phyloP scores from a whole-genome alignment of 2,113 vertebrate species.

The Antechinus stuartii region DNA sequence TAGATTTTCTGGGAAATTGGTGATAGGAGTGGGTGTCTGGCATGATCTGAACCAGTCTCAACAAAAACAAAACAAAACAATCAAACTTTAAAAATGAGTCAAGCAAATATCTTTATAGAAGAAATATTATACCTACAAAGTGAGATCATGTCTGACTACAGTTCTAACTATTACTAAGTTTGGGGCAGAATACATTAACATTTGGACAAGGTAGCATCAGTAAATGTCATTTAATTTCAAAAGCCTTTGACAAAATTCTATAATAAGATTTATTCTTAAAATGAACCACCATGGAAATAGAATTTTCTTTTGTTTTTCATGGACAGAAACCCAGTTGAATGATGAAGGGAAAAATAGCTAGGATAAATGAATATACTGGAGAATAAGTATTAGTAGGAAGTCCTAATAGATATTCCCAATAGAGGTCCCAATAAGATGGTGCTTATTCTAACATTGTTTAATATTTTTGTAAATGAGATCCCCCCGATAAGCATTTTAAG shows the following conservation, averaged over 20 bases:
- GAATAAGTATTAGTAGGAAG: slow-evolving; percentile 46
- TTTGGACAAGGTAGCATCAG: slow-evolving; percentile 52
- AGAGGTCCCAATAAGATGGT: slow-evolving; percentile 14
- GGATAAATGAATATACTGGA: slow-evolving; percentile 42
- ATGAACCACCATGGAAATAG: slow-evolving; percentile 46
- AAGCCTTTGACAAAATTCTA: slow-evolving; percentile 62
- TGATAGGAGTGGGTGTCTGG: background rate
- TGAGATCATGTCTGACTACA: slow-evolving; percentile 3
- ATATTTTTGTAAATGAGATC: slow-evolving; percentile 37
- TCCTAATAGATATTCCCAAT: slow-evolving; percentile 16
- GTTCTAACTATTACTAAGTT: slow-evolving; percentile 27
- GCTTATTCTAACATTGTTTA: slow-evolving; percentile 25
- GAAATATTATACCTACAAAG: background rate
- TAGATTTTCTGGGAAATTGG: background rate
- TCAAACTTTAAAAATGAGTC: background rate
- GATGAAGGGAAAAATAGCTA: slow-evolving; percentile 35
- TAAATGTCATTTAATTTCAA: slow-evolving; percentile 60
- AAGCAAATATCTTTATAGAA: background rate
- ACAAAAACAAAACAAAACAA: background rate
- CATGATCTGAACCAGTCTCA: background rate
- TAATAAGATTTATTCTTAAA: slow-evolving; percentile 28
- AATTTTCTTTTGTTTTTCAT: slow-evolving; percentile 33
- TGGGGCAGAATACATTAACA: slow-evolving; percentile 55
- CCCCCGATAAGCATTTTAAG: background rate
- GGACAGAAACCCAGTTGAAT: slow-evolving; percentile 19